A percentile compares a stretch with the other conserved stretches of the same genome.
Evolutionary conservation across 2,888 invertebrate genomes (phyloP).

Genomic region (Parasteatoda lunata): DNA sequence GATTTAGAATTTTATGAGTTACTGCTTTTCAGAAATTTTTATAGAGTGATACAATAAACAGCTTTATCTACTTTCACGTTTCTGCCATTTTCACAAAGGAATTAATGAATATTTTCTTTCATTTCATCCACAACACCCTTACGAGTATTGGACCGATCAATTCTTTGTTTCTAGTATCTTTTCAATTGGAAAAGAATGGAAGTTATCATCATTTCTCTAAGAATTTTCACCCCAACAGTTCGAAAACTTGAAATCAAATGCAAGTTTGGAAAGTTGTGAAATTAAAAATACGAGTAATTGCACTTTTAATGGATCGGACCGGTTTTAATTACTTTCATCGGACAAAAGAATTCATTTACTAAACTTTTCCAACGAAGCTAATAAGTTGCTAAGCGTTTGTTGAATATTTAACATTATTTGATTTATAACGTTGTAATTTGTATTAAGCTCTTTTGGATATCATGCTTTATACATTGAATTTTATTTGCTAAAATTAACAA

Average conservation of each 20-base stretch:
- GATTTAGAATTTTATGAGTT: conserved; percentile 56
- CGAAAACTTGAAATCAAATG: not conserved
- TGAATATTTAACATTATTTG: too few species aligned
- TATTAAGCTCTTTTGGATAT: too few species aligned
- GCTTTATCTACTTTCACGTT: conserved; percentile 43
- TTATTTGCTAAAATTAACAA: too few species aligned
- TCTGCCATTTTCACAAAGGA: conserved; percentile 18
- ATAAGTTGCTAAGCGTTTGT: too few species aligned
- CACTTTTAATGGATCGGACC: conserved; percentile 54
- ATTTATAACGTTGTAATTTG: too few species aligned
- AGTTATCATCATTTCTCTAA: conserved; percentile 40
- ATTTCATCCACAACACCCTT: conserved; percentile 29
- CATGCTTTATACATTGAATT: too few species aligned
- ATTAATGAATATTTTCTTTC: conserved; percentile 63
- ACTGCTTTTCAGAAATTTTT: conserved; percentile 21
- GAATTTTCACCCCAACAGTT: conserved; percentile 18
- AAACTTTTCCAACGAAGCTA: too few species aligned
- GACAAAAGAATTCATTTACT: too few species aligned
- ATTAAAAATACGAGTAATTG: conserved; percentile 52
- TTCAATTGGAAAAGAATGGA: conserved; percentile 25
- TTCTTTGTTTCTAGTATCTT: conserved; percentile 2
- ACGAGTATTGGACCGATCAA: too few species aligned
- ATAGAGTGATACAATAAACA: conserved; percentile 49
- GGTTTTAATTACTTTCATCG: not conserved
- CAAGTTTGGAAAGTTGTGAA: conserved; percentile 22